Conservation (phyloP, 2,113 vertebrate genomes). For the Myrmecobius fasciatus region DNA sequence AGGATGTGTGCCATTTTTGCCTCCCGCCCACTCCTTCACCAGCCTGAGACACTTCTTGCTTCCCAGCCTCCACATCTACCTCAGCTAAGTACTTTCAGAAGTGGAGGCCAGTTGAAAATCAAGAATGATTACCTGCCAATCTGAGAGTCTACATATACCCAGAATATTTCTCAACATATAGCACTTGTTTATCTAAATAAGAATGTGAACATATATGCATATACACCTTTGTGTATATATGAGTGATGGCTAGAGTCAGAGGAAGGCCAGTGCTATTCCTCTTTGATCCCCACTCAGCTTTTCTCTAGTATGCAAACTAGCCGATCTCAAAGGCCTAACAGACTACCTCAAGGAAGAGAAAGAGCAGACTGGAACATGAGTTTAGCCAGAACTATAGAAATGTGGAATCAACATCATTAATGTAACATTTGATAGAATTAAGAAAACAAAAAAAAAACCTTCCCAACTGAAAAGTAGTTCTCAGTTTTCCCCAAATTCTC, state of each 20-base stretch:
- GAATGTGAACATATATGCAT: neutral
- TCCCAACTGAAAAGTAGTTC: constrained; percentile 14
- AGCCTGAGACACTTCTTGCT: neutral
- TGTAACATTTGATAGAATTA: neutral
- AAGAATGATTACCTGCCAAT: neutral
- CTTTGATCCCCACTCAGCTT: neutral
- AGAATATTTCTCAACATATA: neutral
- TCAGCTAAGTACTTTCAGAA: neutral
- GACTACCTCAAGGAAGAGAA: neutral
- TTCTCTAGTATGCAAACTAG: neutral
- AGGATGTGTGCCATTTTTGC: neutral
- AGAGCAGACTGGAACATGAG: neutral
- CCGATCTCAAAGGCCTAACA: neutral
- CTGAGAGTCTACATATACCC: neutral
- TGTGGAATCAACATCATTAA: neutral
- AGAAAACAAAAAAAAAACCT: neutral
- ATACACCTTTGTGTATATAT: neutral
- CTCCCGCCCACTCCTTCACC: neutral
- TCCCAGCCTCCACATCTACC: neutral
- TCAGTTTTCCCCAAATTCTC: neutral
- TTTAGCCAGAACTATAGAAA: neutral
- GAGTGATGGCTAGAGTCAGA: neutral
- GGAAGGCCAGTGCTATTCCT: neutral
- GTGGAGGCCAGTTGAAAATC: neutral
- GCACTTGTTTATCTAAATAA: neutral